Evolutionary conservation across 2,797 vertebrate species (phyloP).

Genomic region (Protonibea diacanthus): DNA sequence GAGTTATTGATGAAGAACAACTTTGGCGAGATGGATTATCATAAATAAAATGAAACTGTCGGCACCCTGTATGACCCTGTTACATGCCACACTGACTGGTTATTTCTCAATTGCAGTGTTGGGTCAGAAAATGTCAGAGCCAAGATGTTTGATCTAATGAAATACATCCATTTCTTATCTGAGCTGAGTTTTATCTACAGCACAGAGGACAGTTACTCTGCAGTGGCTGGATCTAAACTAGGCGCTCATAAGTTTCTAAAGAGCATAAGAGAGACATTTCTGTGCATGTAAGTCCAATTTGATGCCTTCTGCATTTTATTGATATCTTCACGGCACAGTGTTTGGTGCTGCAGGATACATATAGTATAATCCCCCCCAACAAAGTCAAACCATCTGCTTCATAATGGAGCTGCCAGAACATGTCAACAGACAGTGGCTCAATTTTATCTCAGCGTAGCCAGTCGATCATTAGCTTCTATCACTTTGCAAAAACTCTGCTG

Average conservation of each 20-base stretch:
- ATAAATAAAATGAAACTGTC: slow-evolving; percentile 66
- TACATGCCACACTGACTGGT: background rate
- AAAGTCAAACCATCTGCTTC: slow-evolving; percentile 69
- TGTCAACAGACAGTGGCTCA: slow-evolving; percentile 74
- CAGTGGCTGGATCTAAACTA: slow-evolving; percentile 34
- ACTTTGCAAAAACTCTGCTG: slow-evolving; percentile 58
- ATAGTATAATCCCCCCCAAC: slow-evolving; percentile 61
- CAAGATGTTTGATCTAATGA: slow-evolving; percentile 48
- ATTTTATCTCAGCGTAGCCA: slow-evolving; percentile 71
- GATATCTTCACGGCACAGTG: slow-evolving; percentile 66
- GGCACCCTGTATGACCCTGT: slow-evolving; percentile 30
- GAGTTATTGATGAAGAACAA: slow-evolving; percentile 71
- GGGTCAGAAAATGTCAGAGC: slow-evolving; percentile 47
- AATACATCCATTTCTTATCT: slow-evolving; percentile 55
- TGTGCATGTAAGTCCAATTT: slow-evolving; percentile 53
- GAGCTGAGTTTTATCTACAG: slow-evolving; percentile 27
- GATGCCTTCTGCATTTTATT: slow-evolving; percentile 63
- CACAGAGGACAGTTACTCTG: background rate
- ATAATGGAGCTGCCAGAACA: slow-evolving; percentile 76
- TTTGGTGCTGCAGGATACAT: slow-evolving; percentile 62
- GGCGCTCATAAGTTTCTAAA: slow-evolving; percentile 30
- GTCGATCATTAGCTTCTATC: slow-evolving; percentile 74
- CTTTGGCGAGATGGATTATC: slow-evolving; percentile 64
- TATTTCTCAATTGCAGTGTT: slow-evolving; percentile 48
- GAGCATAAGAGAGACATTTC: slow-evolving; percentile 42